Evolutionary conservation across 2,113 vertebrate species (phyloP), one percentile per base, ranked within the genome.

Genomic region (Heptranchias perlo): DNA sequence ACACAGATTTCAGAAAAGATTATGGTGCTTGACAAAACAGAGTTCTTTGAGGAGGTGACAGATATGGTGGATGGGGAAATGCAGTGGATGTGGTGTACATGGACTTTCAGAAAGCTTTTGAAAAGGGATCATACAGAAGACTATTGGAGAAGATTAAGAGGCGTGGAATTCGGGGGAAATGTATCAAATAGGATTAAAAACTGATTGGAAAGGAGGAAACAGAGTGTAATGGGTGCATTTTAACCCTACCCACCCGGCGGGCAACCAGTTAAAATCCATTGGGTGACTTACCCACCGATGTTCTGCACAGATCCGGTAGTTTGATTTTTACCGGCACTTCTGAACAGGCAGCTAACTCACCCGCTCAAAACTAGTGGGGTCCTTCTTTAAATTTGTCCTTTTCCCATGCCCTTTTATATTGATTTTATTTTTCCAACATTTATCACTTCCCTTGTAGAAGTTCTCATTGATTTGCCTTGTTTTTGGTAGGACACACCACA

Each of bases 21-120:
- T 87, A 54, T 31, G 47, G 8, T 52, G 47, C 47, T 54, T 52
- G 84, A 87, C 6, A 87, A 49, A 87, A 54, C 52, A 52, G 23
- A 87, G 8, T 31, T 21, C 13, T 84, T 47, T 11, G 84, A 49
- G 49, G 44, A 49, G 82, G 44, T 87, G 18, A 47, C 6, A 54
- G 25, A 49, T 31, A 47, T 87, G 8, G 49, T 54, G 23, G 23
- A 54, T 21, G 5, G 84, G 23, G 49, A 87, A 28, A 87, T 87
- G 47, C 49, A 52, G 7, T 52, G 16, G 28, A 52, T 52, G 31
- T 7, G 18, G 25, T 87, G 8, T 87, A 8, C 25, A 47, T 39
- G 16, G 47, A 52, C 25, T 87, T 87, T 87, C 84, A 87, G 84
- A 52, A 84, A 87, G 84, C 84, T 87, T 52, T 87, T 49, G 82